These are phyloP conservation scores for Enteromius mattozi DNA, from an alignment of 2,797 vertebrate genomes.

Conservation along the genomic window DNA sequence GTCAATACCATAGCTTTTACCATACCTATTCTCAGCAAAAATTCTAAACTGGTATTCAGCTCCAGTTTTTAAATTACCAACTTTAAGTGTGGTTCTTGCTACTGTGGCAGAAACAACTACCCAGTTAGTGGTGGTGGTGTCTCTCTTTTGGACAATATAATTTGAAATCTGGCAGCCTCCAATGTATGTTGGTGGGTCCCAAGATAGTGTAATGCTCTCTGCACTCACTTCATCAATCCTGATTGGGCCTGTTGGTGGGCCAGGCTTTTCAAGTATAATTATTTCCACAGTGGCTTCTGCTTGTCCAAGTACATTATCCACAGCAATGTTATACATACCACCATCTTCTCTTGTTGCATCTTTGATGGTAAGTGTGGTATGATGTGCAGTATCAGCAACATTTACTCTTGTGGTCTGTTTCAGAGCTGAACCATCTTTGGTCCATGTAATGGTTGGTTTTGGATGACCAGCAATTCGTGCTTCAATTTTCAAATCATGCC, in stretches of 20 bases:
- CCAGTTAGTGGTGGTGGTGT: conserved; percentile 96
- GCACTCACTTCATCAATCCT: conserved; percentile 95
- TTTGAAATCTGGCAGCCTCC: conserved; percentile 97
- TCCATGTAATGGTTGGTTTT: conserved; percentile 92
- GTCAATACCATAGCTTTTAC: conserved; percentile 94
- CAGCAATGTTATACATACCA: conserved; percentile 88
- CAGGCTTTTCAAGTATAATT: conserved; percentile 95
- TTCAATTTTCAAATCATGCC: conserved; percentile 95
- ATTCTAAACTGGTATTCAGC: conserved; percentile 97
- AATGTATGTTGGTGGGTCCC: conserved; percentile 92
- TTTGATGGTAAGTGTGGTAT: conserved; percentile 88
- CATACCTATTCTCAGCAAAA: conserved; percentile 96
- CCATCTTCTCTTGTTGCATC: conserved; percentile 89
- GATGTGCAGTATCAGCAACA: conserved; percentile 82
- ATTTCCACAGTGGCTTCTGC: conserved; percentile 84
- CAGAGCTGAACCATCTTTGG: conserved; percentile 88
- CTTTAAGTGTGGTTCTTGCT: conserved; percentile 95
- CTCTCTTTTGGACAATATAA: conserved; percentile 96
- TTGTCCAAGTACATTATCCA: conserved; percentile 86
- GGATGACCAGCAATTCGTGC: conserved; percentile 93
- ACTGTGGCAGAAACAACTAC: conserved; percentile 95
- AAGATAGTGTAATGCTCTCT: conserved; percentile 91
- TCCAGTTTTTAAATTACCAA: conserved; percentile 93
- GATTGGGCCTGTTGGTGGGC: conserved; percentile 91
- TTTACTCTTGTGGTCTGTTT: conserved; percentile 98